A percentile compares a stretch with the other conserved stretches of the same genome.
Conservation (phyloP, 2,797 vertebrate genomes). For the Salmo trutta region DNA sequence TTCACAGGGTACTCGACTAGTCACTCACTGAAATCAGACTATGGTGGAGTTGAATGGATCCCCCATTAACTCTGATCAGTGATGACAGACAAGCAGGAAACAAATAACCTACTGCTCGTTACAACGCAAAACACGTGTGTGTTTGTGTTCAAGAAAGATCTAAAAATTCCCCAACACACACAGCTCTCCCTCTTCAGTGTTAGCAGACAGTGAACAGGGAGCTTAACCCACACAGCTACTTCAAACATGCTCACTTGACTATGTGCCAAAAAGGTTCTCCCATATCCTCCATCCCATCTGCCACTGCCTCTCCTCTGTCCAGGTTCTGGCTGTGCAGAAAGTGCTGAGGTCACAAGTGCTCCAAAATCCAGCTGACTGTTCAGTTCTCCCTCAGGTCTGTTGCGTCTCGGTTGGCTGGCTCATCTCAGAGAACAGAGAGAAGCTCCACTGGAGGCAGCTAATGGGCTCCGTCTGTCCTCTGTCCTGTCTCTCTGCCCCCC, state of each 20-base stretch:
- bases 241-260: not conserved
- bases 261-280: too few relatives aligned
- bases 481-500: not conserved
- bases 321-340: not conserved
- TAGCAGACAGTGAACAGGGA: not conserved
- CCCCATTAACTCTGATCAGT: not conserved
- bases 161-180: not conserved
- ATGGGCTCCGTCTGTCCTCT: not conserved
- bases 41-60: not conserved
- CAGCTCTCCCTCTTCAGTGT: not conserved
- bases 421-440: constrained; percentile 1
- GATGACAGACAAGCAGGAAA: not conserved
- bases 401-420: not conserved
- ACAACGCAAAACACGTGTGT: not conserved
- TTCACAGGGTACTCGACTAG: not conserved
- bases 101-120: not conserved
- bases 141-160: not conserved
- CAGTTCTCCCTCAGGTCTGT: constrained; percentile 2
- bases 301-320: not conserved
- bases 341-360: not conserved
- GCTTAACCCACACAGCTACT: not conserved
- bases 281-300: not conserved
- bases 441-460: not conserved
- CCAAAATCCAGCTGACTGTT: not conserved
- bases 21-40: not conserved